Evolutionary conservation across 2,797 vertebrate genomes (phyloP), one percentile per base, ranked within the genome.

Genomic region (Kryptolebias ocellatus): DNA sequence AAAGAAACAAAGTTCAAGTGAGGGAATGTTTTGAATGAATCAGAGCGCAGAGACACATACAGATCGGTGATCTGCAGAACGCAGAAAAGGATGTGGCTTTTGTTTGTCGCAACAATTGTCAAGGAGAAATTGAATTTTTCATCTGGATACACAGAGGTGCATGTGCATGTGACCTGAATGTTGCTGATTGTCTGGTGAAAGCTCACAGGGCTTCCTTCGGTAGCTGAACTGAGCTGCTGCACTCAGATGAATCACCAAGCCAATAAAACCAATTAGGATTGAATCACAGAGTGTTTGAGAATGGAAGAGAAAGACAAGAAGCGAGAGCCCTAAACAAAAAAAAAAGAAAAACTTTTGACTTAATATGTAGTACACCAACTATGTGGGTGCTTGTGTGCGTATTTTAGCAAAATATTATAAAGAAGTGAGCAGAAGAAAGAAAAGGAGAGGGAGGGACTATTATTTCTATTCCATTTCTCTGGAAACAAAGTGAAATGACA

Each of bases 231-330:
- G 86, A 75, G 83, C 85, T 83, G 85, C 81, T 79, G 74, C 78
- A 78, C 87, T 84, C 80, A 67, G 85, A 92, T 89, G 84, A 87
- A 92, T 89, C 65, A 72, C 74, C 60, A 72, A 88, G 89, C 92
- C 86, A 87, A 87, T 92, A 87, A 90, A 92, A 85, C 79, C 85
- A 83, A 92, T 93, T 92, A 90, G 73, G 85, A 91, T 78, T 66
- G 85, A 90, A 90, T 80, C 80, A 88, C 79, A 79, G 79, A 67
- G 55, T 52, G 78, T 60, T 60, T 51, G 51, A 68, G 67, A 69
- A 46, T 51, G 52, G 67, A 39, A 56, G 14, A 45, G 56, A 62
- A 45, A 52, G 44, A 63, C 63, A 37, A 34, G 53, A 39, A 60
- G 53, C 50, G 57, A 37, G 59, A 42, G 54, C 45, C 15, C 50